phyloP scores from a whole-genome alignment of 2,888 invertebrate species.

The Mechanitis messenoides region DNA sequence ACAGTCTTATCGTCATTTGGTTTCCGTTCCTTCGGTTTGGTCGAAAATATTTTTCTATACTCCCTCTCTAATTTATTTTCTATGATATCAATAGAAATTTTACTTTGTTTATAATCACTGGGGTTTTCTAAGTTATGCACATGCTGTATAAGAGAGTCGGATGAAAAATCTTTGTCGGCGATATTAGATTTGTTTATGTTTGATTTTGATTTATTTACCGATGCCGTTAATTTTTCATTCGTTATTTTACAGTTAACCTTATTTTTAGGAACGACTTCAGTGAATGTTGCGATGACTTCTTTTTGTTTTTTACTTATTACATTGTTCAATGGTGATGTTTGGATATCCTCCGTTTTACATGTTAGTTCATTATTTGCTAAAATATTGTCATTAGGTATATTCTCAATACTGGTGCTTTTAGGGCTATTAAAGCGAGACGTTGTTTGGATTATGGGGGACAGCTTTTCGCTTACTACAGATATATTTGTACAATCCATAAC shows the following conservation, averaged over 20 bases:
- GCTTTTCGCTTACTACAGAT: conserved; percentile 41
- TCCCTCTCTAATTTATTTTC: conserved; percentile 60
- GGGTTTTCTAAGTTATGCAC: conserved; percentile 56
- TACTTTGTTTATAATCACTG: conserved; percentile 42
- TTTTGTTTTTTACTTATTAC: conserved; percentile 5
- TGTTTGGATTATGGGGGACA: conserved; percentile 53
- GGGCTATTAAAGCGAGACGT: conserved; percentile 47
- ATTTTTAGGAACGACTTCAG: neutral
- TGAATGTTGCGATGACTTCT: neutral
- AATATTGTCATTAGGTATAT: conserved; percentile 28
- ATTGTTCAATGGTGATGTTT: neutral
- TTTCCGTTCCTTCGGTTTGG: conserved; percentile 40
- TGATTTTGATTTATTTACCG: conserved; percentile 20
- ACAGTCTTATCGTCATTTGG: conserved; percentile 35
- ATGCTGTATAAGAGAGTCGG: conserved; percentile 57
- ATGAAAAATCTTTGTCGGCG: conserved; percentile 42
- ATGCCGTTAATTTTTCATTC: conserved; percentile 9
- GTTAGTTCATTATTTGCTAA: conserved; percentile 33
- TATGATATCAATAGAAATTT: conserved; percentile 42
- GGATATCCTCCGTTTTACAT: neutral
- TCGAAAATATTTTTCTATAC: conserved; percentile 50
- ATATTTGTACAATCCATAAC: conserved; percentile 35
- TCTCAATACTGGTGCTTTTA: conserved; percentile 15
- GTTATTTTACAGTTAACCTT: neutral
- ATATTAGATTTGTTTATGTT: conserved; percentile 26